Evolutionary conservation across 2,888 invertebrate genomes (phyloP).

Genomic region (Melitaea athalia): DNA sequence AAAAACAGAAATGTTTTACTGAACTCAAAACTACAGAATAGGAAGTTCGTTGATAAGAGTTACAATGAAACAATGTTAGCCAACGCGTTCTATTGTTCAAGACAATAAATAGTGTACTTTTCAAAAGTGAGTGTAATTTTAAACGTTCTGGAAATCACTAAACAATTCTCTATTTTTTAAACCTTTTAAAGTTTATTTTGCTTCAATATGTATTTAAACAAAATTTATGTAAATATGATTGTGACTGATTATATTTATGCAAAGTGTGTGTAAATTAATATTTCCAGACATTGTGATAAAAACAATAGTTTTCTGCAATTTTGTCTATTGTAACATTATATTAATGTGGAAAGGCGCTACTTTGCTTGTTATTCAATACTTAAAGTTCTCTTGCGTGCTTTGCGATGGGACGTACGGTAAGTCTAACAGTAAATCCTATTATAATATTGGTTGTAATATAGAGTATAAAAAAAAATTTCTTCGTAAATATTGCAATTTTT

Average conservation of each 20-base stretch:
- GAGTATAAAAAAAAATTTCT: too few relatives aligned
- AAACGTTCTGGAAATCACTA: not conserved
- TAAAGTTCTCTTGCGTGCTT: slow-evolving; percentile 17
- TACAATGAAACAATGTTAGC: slow-evolving; percentile 28
- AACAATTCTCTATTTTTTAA: not conserved
- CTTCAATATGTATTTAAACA: not conserved
- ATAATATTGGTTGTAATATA: too few relatives aligned
- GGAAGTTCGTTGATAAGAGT: slow-evolving; percentile 14
- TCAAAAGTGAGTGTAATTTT: not conserved
- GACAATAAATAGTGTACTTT: slow-evolving; percentile 2
- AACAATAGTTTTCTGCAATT: slow-evolving; percentile 4
- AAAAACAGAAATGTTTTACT: not conserved
- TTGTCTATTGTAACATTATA: slow-evolving; percentile 10
- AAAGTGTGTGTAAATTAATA: not conserved
- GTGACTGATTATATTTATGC: too few relatives aligned
- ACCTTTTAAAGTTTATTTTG: too few relatives aligned
- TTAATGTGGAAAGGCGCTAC: slow-evolving; percentile 17
- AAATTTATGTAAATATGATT: too few relatives aligned
- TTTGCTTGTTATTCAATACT: slow-evolving; percentile 16
- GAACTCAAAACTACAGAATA: slow-evolving; percentile 1
- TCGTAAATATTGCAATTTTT: not conserved
- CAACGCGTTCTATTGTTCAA: slow-evolving; percentile 22
- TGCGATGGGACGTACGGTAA: slow-evolving; percentile 37
- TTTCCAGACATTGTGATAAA: not conserved
- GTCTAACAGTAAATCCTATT: not conserved